Conservation (phyloP, 1,140 invertebrate genomes). For the Doryteuthis pealeii region DNA sequence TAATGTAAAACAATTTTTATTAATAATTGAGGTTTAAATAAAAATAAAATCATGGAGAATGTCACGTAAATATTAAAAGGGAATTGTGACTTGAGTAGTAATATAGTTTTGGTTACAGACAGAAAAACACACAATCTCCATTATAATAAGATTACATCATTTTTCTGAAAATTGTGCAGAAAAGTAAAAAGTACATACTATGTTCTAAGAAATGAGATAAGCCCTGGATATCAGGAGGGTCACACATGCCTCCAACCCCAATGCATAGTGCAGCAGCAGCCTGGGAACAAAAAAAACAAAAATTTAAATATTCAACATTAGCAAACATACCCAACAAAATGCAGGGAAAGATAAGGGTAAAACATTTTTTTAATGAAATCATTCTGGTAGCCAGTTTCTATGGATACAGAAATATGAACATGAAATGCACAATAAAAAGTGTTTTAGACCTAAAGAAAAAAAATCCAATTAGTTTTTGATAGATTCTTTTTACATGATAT, state of each 20-base stretch:
- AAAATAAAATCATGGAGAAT: too few species aligned
- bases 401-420: too few species aligned
- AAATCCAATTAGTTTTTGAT: neutral
- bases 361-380: neutral
- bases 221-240: slow-evolving; percentile 55
- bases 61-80: too few species aligned
- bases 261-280: slow-evolving; percentile 56
- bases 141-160: too few species aligned
- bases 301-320: neutral
- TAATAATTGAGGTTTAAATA: too few species aligned
- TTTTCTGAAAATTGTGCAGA: neutral
- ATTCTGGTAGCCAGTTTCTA: neutral
- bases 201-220: slow-evolving; percentile 59
- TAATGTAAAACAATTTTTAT: too few species aligned
- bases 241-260: slow-evolving; percentile 54
- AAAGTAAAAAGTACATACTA: slow-evolving; percentile 42
- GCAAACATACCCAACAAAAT: neutral
- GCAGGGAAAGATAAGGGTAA: too few species aligned
- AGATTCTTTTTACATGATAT: neutral
- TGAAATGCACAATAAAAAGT: neutral
- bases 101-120: too few species aligned
- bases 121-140: too few species aligned
- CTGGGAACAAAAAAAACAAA: slow-evolving; percentile 34
- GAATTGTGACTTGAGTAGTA: too few species aligned
- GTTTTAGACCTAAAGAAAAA: neutral